Base-by-base conservation (phyloP, 2,113 vertebrate genomes). In the Pao palembangensis region DNA sequence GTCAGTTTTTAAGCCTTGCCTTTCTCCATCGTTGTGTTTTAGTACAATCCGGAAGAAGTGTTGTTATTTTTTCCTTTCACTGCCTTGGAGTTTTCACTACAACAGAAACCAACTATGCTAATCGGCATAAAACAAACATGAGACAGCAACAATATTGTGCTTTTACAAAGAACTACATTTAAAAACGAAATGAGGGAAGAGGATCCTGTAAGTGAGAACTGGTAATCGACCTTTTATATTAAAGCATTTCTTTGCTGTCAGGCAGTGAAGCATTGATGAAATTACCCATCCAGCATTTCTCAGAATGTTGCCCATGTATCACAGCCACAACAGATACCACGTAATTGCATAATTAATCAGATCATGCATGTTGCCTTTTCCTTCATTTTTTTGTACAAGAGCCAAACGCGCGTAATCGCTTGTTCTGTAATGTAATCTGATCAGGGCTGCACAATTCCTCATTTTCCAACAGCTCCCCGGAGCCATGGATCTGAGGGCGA, bases 281-380 rank as follows among this genome's bases (percentile, higher is more conserved):
- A 85, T 85, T 79, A 79, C 69, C 74, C 75, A 23, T 84, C 71
- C 54, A 76, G 73, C 75, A 70, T 60, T 61, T 53, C 69, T 73
- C 67, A 67, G 60, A 73, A 63, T 47, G 58, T 51, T 68, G 48
- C 61, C 74, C 76, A 82, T 87, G 85, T 75, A 84, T 88, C 85
- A 87, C 64, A 73, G 82, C 73, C 72, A 58, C 78, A 73, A 80
- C 78, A 86, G 83, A 86, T 82, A 82, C 69, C 75, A 81, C 76
- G 51, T 87, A 86, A 88, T 88, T 76, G 79, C 81, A 81, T 86
- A 85, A 87, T 88, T 82, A 87, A 88, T 88, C 87, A 86, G 85
- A 87, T 88, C 85, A 86, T 76, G 82, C 76, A 79, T 86, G 82
- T 87, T 86, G 82, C 77, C 76, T 71, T 55, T 69, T 58, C 55